phyloP scores from a whole-genome alignment of 2,797 vertebrate species.

The Streptopelia turtur region DNA sequence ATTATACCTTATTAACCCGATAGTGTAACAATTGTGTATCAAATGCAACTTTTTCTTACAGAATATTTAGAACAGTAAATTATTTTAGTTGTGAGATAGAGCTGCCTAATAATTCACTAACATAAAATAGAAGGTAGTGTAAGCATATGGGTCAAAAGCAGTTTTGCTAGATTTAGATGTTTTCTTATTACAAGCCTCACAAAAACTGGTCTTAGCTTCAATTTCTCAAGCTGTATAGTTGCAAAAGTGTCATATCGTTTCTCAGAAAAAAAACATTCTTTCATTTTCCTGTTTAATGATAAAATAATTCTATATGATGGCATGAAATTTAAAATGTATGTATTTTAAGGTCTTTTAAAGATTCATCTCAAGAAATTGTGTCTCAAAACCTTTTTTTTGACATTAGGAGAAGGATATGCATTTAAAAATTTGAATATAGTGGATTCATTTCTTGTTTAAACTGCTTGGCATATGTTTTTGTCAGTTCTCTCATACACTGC shows the following conservation, averaged over 20 bases:
- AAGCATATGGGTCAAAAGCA: not conserved
- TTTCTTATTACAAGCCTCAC: not conserved
- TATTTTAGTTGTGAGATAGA: not conserved
- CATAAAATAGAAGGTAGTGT: not conserved
- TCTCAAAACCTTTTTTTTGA: not conserved
- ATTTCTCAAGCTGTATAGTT: not conserved
- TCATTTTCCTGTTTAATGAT: not conserved
- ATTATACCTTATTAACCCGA: conserved; percentile 4
- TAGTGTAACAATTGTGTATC: conserved; percentile 12
- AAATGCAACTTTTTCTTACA: not conserved
- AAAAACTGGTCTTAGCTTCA: not conserved
- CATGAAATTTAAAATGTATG: not conserved
- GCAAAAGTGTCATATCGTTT: not conserved
- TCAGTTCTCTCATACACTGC: not conserved
- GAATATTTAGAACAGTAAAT: not conserved
- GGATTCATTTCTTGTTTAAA: not conserved
- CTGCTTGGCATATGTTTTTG: not conserved
- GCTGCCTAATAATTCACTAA: not conserved
- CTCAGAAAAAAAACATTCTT: not conserved
- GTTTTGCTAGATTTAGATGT: not conserved
- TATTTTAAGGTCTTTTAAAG: not conserved
- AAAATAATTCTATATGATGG: not conserved
- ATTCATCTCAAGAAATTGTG: not conserved
- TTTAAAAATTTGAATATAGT: not conserved
- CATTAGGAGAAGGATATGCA: not conserved